Percentiles rank a stretch among this genome's conserved stretches.
These are phyloP conservation scores for Parelbella ahira DNA, from an alignment of 2,888 invertebrate genomes.

Conservation along the genomic window DNA sequence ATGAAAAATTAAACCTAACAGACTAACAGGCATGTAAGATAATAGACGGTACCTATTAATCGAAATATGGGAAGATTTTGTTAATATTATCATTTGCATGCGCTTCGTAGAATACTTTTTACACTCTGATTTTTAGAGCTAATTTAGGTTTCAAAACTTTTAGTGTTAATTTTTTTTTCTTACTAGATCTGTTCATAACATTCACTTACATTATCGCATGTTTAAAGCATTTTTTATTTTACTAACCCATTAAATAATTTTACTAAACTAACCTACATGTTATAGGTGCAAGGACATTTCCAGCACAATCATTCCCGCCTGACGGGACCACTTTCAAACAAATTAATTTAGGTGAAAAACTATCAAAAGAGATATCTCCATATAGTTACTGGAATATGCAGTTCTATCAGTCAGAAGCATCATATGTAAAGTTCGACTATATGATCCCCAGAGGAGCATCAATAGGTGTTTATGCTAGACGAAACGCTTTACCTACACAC, in stretches of 20 bases:
- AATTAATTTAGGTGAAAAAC: constrained; percentile 91
- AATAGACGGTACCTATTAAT: constrained; percentile 8
- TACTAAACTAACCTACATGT: constrained; percentile 31
- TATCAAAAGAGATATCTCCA: constrained; percentile 93
- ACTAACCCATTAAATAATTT: too few species aligned
- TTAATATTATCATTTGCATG: constrained; percentile 44
- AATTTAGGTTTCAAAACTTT: too few species aligned
- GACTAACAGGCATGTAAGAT: constrained; percentile 56
- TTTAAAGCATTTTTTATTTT: constrained; percentile 13
- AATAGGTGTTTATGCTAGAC: constrained; percentile 96
- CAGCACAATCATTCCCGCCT: constrained; percentile 94
- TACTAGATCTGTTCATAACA: too few species aligned
- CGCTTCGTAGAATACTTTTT: constrained; percentile 34
- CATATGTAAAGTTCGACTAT: constrained; percentile 97
- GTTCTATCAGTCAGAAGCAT: constrained; percentile 96
- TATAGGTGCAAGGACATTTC: constrained; percentile 92
- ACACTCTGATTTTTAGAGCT: background rate
- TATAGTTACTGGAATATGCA: constrained; percentile 99
- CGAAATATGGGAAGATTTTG: constrained; percentile 31
- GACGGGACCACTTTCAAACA: constrained; percentile 96
- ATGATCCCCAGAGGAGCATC: constrained; percentile 94
- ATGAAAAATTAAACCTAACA: constrained; percentile 44
- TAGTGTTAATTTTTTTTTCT: too few species aligned
- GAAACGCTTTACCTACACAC: constrained; percentile 96
- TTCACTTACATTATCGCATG: constrained; percentile 65